These are phyloP conservation scores for Channa striata DNA, from an alignment of 2,797 vertebrate species.

Conservation along the genomic window DNA sequence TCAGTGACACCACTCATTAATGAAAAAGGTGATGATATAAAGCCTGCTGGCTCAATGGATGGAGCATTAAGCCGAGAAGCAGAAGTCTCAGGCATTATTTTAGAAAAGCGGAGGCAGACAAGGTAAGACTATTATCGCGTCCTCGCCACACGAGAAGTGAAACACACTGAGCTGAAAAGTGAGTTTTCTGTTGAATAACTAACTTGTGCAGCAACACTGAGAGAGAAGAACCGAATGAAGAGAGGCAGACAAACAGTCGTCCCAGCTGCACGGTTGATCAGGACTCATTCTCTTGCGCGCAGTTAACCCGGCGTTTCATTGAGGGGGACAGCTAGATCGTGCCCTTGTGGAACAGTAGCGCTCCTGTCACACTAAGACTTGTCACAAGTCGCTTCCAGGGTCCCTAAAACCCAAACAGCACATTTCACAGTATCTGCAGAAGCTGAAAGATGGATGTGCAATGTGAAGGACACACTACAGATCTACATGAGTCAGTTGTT, in stretches of 20 bases:
- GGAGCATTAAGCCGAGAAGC: no score
- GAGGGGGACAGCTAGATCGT: slow-evolving; percentile 58
- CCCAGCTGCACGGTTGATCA: slow-evolving; percentile 58
- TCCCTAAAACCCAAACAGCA: slow-evolving; percentile 54
- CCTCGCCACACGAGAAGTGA: slow-evolving; percentile 20
- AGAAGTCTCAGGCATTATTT: slow-evolving; percentile 2
- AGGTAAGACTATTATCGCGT: slow-evolving; percentile 30
- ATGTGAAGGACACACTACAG: not conserved
- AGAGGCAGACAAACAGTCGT: slow-evolving; percentile 46
- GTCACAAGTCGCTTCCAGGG: slow-evolving; percentile 66
- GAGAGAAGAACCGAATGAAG: slow-evolving; percentile 36
- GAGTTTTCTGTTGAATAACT: slow-evolving; percentile 22
- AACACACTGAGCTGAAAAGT: slow-evolving; percentile 15
- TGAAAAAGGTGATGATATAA: no score
- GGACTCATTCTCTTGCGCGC: slow-evolving; percentile 43
- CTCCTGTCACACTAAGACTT: slow-evolving; percentile 63
- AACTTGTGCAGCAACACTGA: slow-evolving; percentile 24
- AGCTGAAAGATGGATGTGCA: slow-evolving; percentile 21
- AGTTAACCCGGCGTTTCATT: slow-evolving; percentile 44
- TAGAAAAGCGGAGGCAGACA: slow-evolving; percentile 9
- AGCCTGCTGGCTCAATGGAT: no score
- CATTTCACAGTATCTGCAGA: slow-evolving; percentile 35
- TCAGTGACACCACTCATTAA: no score
- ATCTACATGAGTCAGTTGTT: slow-evolving; percentile 20
- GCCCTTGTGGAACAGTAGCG: slow-evolving; percentile 56